Evolutionary conservation across 1,140 invertebrate species (phyloP), one percentile per base, ranked within the genome.

Genomic region (Eriosoma lanigerum): DNA sequence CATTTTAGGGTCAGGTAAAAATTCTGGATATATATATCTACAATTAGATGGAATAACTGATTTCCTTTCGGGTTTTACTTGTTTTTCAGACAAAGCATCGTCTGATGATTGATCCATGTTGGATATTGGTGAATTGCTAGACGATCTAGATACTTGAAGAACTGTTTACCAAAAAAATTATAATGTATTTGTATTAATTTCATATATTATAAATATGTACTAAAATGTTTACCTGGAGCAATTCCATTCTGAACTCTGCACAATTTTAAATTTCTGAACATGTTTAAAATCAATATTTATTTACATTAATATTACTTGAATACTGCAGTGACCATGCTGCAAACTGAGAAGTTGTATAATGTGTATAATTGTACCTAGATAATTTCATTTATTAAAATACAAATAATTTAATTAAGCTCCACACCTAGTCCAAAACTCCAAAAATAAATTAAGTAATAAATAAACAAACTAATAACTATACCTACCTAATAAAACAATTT

Each of bases 1-100:
- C 13, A 90, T 87, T 82, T 93, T 91, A 0, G 95, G 94, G 86
- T 95, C 91, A 3, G 96, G 96, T 64, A 99, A 86, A 88, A 99
- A 98, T 87, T 99, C 97, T 9, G 95, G 96, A 87, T 97, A 98
- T 48, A 93, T 87, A 86, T 92, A 91, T 84, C 96, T 82, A 73
- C 85, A 84, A 17, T 78, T 81, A 46, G 24, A n/a, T 17, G 80
- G 72, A 3, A 81, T 54, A 73, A 70, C 62, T 15, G 60, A 52
- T 62, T 82, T 82, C 4, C 75, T 81, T 46, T 70, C 81, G 29
- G 56, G 44, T 60, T 78, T 78, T 29, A 60, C 9, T 78, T 60
- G 52, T 78, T 78, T 78, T n/a, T 4, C 75, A 46, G 54, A 60
- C 6, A 12, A 8, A 62, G 32, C 9, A 26, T 60, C 38, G 21